phyloP scores from a whole-genome alignment of 2,888 invertebrate species.

The Orthonevra nobilis region DNA sequence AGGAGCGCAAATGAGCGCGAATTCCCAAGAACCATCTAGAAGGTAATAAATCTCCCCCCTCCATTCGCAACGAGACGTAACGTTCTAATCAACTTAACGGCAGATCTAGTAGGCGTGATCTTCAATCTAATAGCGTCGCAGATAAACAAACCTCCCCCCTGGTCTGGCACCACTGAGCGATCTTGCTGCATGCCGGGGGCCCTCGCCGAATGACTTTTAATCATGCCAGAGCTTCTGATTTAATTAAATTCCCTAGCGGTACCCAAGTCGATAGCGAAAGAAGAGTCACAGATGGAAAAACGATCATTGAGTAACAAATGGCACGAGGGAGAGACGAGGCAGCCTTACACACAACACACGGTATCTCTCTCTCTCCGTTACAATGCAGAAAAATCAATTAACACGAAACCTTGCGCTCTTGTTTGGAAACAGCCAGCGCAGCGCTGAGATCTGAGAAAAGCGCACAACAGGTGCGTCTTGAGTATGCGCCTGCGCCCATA shows the following conservation, averaged over 20 bases:
- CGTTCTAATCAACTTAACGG: constrained; percentile 62
- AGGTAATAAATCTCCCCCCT: constrained; percentile 54
- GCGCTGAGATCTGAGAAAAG: constrained; percentile 32
- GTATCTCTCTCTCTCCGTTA: constrained; percentile 40
- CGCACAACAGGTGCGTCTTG: constrained; percentile 53
- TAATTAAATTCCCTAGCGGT: constrained; percentile 62
- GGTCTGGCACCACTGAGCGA: too few relatives aligned
- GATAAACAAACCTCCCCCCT: constrained; percentile 28
- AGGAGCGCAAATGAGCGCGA: constrained; percentile 45
- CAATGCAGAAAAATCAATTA: constrained; percentile 48
- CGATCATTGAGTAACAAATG: constrained; percentile 11
- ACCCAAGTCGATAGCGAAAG: constrained; percentile 42
- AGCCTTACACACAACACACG: too few relatives aligned
- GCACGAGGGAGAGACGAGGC: not conserved
- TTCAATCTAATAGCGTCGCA: constrained; percentile 43
- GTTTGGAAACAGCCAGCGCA: constrained; percentile 19
- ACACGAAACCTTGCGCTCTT: constrained; percentile 46
- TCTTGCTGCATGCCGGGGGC: too few relatives aligned
- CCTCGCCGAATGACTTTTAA: too few relatives aligned
- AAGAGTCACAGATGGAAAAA: constrained; percentile 36
- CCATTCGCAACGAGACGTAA: constrained; percentile 28
- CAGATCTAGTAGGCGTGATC: constrained; percentile 48
- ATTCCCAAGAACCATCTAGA: constrained; percentile 35
- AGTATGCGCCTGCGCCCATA: constrained; percentile 22
- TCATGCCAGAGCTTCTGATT: constrained; percentile 22